Evolutionary conservation across 2,888 invertebrate genomes (phyloP), one percentile per base, ranked within the genome.

Genomic region (Drosophila phalerata): DNA sequence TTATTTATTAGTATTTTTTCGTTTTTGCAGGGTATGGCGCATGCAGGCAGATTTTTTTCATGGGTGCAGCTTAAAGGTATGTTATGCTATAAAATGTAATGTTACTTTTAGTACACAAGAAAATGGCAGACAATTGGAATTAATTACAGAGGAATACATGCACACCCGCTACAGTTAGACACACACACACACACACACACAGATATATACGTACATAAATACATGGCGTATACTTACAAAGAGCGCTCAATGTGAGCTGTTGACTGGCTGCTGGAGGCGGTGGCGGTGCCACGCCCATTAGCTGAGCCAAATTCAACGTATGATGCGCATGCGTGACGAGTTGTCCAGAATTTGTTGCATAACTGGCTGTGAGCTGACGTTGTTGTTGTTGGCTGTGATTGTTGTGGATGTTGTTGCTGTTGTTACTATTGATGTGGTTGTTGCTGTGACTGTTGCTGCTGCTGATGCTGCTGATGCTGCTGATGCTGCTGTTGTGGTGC

Each of bases 231-330:
- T 92, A 92, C 92, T 92, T 91, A 92, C 92, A 93, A 77, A 92
- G 70, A 69, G 93, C 93, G 93, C 93, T 65, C 86, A 67, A 93
- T 90, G 77, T 84, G 85, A 67, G 90, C 84, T 80, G 87, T 69
- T 84, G 81, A 75, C 69, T 78, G 85, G 83, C 71, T 37, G 82
- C 73, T 60, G 78, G 83, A 69, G 74, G 81, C 37, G 70, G 77
- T n/a, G 89, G 69, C 49, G 88, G 63, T 80, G 88, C 63, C 65
- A 83, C 72, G 64, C 89, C 90, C 77, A 91, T 79, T 25, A 90
- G 73, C 64, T 90, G 90, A 8, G 88, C 81, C 77, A 90, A 78
- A 55, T 77, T 85, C 47, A 77, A 55, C 32, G 63, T 53, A 45
- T 81, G 80, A 22, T 77, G 80, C 64, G 72, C 69, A 69, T 85